A percentile compares a stretch with the other conserved stretches of the same genome.
Evolutionary conservation across 2,888 invertebrate genomes (phyloP).

Genomic region (Sarcophaga subvicina): DNA sequence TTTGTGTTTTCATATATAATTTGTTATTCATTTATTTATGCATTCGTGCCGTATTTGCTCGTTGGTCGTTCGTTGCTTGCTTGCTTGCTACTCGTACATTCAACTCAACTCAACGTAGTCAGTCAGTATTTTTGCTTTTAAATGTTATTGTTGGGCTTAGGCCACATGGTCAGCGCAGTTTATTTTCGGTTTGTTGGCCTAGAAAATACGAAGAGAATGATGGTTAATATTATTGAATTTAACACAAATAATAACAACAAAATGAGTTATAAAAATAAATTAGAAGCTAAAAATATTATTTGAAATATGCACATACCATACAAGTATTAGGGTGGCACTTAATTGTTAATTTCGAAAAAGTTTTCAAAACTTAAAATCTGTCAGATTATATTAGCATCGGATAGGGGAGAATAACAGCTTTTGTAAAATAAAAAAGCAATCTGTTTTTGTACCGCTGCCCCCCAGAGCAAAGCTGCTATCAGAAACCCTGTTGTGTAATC

Average conservation of each 20-base stretch:
- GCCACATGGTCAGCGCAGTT: slow-evolving; percentile 45
- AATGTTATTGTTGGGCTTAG: background rate
- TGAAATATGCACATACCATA: background rate
- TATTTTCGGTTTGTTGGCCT: slow-evolving; percentile 51
- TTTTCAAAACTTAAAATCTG: background rate
- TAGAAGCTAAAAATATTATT: background rate
- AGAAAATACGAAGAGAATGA: slow-evolving; percentile 16
- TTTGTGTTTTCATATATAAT: background rate
- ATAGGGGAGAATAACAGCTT: no score
- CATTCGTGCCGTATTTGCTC: background rate
- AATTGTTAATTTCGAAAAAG: background rate
- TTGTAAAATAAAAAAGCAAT: no score
- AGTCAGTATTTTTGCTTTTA: background rate
- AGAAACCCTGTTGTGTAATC: no score
- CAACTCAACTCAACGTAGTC: slow-evolving; percentile 21
- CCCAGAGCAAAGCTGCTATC: no score
- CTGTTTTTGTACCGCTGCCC: no score
- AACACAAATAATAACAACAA: background rate
- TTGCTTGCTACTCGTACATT: background rate
- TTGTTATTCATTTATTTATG: background rate
- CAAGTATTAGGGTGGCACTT: background rate
- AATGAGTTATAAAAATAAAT: background rate
- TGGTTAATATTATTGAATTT: background rate
- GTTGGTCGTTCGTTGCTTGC: background rate
- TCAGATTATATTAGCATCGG: no score